These are phyloP conservation scores for Trachymyrmex cornetzi DNA, from an alignment of 1,140 invertebrate genomes.

Conservation along the genomic window DNA sequence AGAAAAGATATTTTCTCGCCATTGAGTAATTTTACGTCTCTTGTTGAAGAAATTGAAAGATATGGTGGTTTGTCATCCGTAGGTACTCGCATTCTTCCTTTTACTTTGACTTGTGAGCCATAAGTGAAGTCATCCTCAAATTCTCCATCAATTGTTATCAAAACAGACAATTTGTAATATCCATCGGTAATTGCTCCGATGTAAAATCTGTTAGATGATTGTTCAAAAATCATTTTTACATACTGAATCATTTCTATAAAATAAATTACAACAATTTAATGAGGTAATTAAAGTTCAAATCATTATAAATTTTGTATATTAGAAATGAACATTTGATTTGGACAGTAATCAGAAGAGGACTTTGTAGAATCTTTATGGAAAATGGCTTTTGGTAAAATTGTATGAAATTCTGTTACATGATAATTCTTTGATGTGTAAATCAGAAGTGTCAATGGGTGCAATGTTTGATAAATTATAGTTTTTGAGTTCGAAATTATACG, in stretches of 20 bases:
- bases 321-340: no score
- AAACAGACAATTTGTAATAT: not conserved
- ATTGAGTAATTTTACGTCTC: not conserved
- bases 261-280: not conserved
- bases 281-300: not conserved
- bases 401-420: no score
- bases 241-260: conserved; percentile 1
- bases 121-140: conserved; percentile 7
- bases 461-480: no score
- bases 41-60: not conserved
- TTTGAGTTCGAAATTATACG: no score
- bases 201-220: conserved; percentile 1
- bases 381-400: no score
- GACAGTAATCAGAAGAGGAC: no score
- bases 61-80: not conserved
- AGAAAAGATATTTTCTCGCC: not conserved
- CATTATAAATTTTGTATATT: not conserved
- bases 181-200: not conserved
- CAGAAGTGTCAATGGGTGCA: no score
- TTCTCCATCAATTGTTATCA: conserved; percentile 5
- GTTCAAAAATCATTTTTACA: not conserved
- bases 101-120: not conserved
- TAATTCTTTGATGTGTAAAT: no score
- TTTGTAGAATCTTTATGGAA: no score
- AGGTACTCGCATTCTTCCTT: not conserved